Percentiles rank a stretch among this genome's conserved stretches.
Evolutionary conservation across 2,888 invertebrate species (phyloP).

Genomic region (Osmoderma eremita): DNA sequence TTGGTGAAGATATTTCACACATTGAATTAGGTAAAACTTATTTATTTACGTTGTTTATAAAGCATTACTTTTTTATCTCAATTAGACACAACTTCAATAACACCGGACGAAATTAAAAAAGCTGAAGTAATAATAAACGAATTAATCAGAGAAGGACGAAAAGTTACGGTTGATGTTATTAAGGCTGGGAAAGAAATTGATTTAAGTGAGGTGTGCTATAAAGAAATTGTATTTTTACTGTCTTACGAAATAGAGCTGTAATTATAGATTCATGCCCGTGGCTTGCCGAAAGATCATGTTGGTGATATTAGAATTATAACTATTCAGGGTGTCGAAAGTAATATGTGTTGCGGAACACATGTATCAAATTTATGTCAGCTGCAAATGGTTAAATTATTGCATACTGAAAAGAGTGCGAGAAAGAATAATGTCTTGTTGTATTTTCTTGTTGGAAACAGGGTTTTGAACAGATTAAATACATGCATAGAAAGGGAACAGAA

Average conservation of each 20-base stretch:
- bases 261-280: slow-evolving; percentile 72
- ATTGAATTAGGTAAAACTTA: slow-evolving; percentile 71
- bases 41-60: no score
- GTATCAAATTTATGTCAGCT: slow-evolving; percentile 78
- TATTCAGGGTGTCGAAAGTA: slow-evolving; percentile 80
- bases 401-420: slow-evolving; percentile 76
- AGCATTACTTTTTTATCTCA: slow-evolving; percentile 36
- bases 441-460: slow-evolving; percentile 80
- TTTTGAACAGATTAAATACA: slow-evolving; percentile 69
- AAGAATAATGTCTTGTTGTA: slow-evolving; percentile 73
- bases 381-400: slow-evolving; percentile 74
- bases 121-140: slow-evolving; percentile 75
- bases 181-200: slow-evolving; percentile 62
- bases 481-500: slow-evolving; percentile 75
- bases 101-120: slow-evolving; percentile 64
- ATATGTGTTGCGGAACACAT: slow-evolving; percentile 91
- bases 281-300: slow-evolving; percentile 82
- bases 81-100: slow-evolving; percentile 67
- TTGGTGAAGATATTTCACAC: slow-evolving; percentile 78
- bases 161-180: slow-evolving; percentile 73
- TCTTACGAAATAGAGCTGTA: not conserved
- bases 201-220: slow-evolving; percentile 46
- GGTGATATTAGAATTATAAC: slow-evolving; percentile 80
- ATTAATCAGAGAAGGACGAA: slow-evolving; percentile 72
- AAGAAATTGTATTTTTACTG: not conserved